Base-by-base conservation (phyloP, 1,140 invertebrate species). In the Danaus melanippus region DNA sequence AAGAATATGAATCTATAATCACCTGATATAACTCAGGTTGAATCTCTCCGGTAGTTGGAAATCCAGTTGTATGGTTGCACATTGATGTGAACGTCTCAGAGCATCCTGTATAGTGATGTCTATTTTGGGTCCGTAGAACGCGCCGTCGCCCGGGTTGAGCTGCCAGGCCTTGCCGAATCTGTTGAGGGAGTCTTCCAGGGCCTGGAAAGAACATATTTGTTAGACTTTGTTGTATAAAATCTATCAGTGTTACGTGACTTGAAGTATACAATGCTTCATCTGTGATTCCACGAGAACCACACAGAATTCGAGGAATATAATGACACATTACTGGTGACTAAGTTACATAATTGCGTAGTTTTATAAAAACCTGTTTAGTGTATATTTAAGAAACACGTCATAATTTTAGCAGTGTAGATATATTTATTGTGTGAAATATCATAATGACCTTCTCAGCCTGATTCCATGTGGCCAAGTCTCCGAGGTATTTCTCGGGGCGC, bases 61-160 rank as follows among this genome's bases (percentile, higher is more conserved):
- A 88, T 99, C 98, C 12, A 99, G 86, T 79, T 99, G 98, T 76
- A 99, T 98, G 8, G 98, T 99, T 42, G 97, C 98, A 81, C 97
- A 99, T 75, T 99, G 98, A 88, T 96, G 94, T 0, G 92, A 87
- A 42, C 98, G 88, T 64, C 92, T 92, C 45, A 99, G 84, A 0
- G 98, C 98, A 88, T 99, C 98, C 81, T 90, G 92, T 63, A 99
- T 96, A 0, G 96, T 98, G 74, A 99, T 99, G 87, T 99, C 98
- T 74, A 99, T 99, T 90, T 99, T 99, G 7, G 98, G 98, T 0
- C 98, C 98, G 88, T 99, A 99, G 87, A 99, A 99, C 1, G 98
- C 98, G 3, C 98, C 98, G 90, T 99, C 98, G 0, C 94, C 92
- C 0, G 92, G 92, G 86, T 99, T 99, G 51, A 97, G 79, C 54